Base-by-base conservation (phyloP, 2,797 vertebrate species). In the Neosalanx taihuensis region DNA sequence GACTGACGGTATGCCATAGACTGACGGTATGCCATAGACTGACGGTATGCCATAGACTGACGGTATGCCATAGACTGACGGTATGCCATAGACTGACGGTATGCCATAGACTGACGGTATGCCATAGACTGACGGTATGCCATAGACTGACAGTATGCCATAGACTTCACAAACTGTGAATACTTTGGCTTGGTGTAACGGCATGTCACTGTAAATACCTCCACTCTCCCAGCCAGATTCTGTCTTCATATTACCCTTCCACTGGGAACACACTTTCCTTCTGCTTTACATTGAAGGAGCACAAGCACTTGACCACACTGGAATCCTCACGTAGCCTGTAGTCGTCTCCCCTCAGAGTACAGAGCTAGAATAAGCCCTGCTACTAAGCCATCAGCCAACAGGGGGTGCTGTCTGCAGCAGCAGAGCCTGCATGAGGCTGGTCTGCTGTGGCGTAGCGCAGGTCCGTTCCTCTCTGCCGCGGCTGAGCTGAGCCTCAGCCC, bases 361-460 rank as follows among this genome's bases (percentile, higher is more conserved):
- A 5, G 12, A 33, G 30, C 15, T 6, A 83, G 75, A 81, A 73
- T 73, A 72, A 68, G 72, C n/a, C 12, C 71, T 89, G 84, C 82
- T 87, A 84, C 79, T 83, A 83, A 83, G 72, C 63, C 61, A 41
- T 74, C 10, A 76, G 79, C 88, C 87, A 84, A 89, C 86, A 87
- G 89, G 88, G 88, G 86, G 89, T 83, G 89, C 88, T 85, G 85
- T 75, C 77, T 78, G 82, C 86, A 87, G 81, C 80, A 86, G 78
- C 65, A 73, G 69, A 79, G 71, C 20, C 70, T 78, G 31, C 82
- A 81, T 85, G 29, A 4, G 72, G 79, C 81, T 89, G 89, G 91
- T 89, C 83, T 73, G 84, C 79, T 81, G 77, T 71, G 77, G 84
- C 79, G 15, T 81, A 76, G 26, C 88, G 15, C 79, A 82, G 85